Conservation (phyloP, 2,888 invertebrate genomes). For the Euzophera pinguis region DNA sequence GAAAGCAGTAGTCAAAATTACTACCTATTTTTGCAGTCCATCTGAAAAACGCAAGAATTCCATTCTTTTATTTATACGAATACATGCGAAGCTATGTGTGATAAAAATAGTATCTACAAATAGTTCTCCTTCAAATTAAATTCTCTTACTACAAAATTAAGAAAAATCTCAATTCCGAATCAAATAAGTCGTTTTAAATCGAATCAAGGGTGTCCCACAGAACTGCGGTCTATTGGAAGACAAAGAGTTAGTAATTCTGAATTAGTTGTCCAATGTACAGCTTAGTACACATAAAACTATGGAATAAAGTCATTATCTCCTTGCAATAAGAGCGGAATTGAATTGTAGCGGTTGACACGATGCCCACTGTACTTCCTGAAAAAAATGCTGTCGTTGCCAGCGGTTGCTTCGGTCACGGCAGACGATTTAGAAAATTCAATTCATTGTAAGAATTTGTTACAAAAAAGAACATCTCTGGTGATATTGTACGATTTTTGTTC, state of each 20-base stretch:
- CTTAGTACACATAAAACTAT: not conserved
- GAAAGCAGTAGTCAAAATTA: too few relatives aligned
- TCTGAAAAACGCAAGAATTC: too few relatives aligned
- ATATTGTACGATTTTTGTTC: not conserved
- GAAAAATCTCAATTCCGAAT: not conserved
- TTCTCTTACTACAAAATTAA: not conserved
- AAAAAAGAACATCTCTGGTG: too few relatives aligned
- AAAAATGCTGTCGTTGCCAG: not conserved
- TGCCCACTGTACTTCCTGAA: not conserved
- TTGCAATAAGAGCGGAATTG: not conserved
- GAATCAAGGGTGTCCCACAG: not conserved
- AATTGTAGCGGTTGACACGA: not conserved
- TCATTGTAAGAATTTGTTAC: not conserved
- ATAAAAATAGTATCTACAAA: too few relatives aligned
- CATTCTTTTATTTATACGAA: too few relatives aligned
- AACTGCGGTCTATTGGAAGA: not conserved
- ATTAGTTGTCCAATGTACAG: not conserved
- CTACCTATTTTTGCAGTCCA: too few relatives aligned
- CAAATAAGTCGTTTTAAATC: not conserved
- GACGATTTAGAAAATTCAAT: not conserved
- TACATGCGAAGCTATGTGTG: too few relatives aligned
- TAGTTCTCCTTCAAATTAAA: not conserved
- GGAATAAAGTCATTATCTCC: not conserved
- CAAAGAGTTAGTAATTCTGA: conserved; percentile 1
- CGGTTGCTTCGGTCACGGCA: not conserved